Evolutionary conservation across 2,113 vertebrate genomes (phyloP), one percentile per base, ranked within the genome.

Genomic region (Tenrec ecaudatus): DNA sequence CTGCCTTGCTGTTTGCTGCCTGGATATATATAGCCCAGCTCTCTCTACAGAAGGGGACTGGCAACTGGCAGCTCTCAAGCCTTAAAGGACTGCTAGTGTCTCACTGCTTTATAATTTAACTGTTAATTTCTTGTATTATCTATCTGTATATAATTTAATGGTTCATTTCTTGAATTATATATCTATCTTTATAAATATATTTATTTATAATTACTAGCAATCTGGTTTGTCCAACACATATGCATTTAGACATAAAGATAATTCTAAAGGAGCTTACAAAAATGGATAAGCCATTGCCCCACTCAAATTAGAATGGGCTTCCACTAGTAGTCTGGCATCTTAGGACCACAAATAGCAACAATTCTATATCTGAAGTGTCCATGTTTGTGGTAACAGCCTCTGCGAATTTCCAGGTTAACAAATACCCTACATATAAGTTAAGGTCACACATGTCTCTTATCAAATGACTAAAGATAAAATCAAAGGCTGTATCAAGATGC

Each of bases 341-440:
- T 73, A 73, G 58, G 78, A 17, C 36, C 8, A 89, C 15, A 36
- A 86, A 12, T 6, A 31, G 11, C 40, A 94, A 77, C 22, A 80
- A 86, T 20, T 73, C 29, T 88, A 12, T 38, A 92, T 38, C 33
- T 27, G 38, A 57, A 64, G 15, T 66, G 3, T 36, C 8, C 23
- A n/a, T 3, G 10, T 25, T 89, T 77, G 27, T 2, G n/a, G 73
- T 80, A 60, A 77, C 89, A 82, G 38, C 15, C 25, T 57, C 4
- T 88, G n/a, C 38, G 38, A 69, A 82, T 86, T 40, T 84, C 79
- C 78, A 93, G 29, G 25, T 66, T 88, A 31, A 58, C 3, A 82
- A 36, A 82, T 40, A 92, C n/a, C 60, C 33, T 88, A 69, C 60
- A 83, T 77, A 83, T 80, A 80, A 93, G 76, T 78, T 71, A 83